Evolutionary conservation across 2,888 invertebrate genomes (phyloP).

Genomic region (Amiota minor): DNA sequence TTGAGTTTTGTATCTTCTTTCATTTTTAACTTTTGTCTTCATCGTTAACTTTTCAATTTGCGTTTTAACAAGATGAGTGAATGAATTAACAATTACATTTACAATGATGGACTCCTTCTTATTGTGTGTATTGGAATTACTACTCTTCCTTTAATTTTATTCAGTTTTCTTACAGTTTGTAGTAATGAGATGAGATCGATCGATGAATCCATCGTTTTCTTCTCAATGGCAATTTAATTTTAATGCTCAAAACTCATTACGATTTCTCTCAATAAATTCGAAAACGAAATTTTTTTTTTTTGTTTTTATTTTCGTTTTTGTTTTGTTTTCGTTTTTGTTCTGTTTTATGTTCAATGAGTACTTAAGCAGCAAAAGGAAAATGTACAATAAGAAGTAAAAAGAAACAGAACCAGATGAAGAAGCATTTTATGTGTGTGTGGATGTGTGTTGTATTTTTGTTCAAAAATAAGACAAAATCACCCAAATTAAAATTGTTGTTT

Average conservation of each 20-base stretch:
- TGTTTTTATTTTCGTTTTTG: slow-evolving; percentile 6
- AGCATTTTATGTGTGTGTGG: background rate
- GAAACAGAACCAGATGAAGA: background rate
- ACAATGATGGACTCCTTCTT: too few relatives aligned
- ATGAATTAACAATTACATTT: too few relatives aligned
- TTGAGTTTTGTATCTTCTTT: slow-evolving; percentile 50
- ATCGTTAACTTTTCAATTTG: slow-evolving; percentile 34
- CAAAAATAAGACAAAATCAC: slow-evolving; percentile 8
- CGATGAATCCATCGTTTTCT: slow-evolving; percentile 12
- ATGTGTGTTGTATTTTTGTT: background rate
- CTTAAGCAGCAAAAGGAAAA: background rate
- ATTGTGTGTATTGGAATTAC: too few relatives aligned
- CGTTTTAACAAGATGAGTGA: background rate
- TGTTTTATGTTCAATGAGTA: slow-evolving; percentile 8
- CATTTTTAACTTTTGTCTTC: slow-evolving; percentile 40
- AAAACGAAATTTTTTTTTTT: background rate
- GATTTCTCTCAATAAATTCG: slow-evolving; percentile 62
- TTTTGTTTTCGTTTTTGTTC: slow-evolving; percentile 7
- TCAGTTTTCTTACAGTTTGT: too few relatives aligned
- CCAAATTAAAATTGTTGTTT: slow-evolving; percentile 56
- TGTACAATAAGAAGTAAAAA: background rate
- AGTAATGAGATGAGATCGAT: background rate
- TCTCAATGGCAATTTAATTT: slow-evolving; percentile 23
- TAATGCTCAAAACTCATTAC: slow-evolving; percentile 58
- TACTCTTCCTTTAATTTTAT: too few relatives aligned